Conservation (phyloP, 1,140 invertebrate genomes). For the Drosophila subpulchrella region DNA sequence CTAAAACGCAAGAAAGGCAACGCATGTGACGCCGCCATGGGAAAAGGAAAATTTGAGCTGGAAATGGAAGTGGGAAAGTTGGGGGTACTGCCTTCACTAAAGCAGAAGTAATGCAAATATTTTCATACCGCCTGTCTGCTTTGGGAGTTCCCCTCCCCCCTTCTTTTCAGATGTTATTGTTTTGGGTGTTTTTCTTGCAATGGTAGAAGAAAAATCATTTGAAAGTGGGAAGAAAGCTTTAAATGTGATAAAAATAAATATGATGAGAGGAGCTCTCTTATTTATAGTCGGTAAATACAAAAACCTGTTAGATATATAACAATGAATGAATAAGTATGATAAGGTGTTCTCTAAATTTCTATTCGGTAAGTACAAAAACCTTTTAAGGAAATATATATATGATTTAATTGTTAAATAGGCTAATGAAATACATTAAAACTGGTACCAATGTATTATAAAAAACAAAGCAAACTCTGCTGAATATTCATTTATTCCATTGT, state of each 20-base stretch:
- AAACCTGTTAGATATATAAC: no score
- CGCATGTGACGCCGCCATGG: conserved; percentile 1
- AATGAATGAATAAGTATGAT: no score
- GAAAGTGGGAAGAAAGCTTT: neutral
- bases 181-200: no score
- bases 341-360: no score
- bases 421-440: no score
- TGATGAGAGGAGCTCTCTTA: no score
- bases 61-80: neutral
- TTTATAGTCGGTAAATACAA: no score
- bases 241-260: neutral
- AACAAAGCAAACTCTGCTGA: no score
- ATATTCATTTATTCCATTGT: no score
- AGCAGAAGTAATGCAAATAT: neutral
- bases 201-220: neutral
- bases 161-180: neutral
- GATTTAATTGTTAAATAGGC: neutral
- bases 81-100: neutral
- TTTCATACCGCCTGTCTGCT: neutral
- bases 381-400: neutral
- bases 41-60: neutral
- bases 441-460: no score
- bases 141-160: neutral
- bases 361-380: no score
- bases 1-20: conserved; percentile 59